phyloP scores from a whole-genome alignment of 2,888 invertebrate genomes.

The Heliconius erato region DNA sequence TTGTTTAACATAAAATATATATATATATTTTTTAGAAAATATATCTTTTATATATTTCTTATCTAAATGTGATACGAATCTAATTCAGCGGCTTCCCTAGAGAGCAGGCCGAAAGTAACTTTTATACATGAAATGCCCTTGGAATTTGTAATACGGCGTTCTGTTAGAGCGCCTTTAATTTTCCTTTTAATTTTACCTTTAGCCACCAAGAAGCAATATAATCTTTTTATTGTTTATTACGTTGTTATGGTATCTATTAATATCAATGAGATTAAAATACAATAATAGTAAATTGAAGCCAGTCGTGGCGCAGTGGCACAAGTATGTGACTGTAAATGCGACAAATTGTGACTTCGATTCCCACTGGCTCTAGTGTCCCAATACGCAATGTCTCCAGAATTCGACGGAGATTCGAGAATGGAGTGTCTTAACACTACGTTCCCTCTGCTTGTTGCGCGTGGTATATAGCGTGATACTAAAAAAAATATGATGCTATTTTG shows the following conservation, averaged over 20 bases:
- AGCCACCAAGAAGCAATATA: background rate
- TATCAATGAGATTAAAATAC: background rate
- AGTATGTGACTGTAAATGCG: too few relatives aligned
- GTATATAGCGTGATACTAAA: too few relatives aligned
- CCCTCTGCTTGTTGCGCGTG: too few relatives aligned
- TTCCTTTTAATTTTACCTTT: constrained; percentile 13
- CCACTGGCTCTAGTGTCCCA: too few relatives aligned
- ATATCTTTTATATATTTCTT: constrained; percentile 27
- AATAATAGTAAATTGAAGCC: background rate
- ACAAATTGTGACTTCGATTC: too few relatives aligned
- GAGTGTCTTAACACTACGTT: too few relatives aligned
- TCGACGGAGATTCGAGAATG: too few relatives aligned
- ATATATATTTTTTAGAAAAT: constrained; percentile 4
- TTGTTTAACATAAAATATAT: background rate
- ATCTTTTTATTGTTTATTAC: background rate
- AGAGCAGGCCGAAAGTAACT: constrained; percentile 26
- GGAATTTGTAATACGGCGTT: constrained; percentile 25
- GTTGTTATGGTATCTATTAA: background rate
- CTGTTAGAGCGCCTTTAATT: constrained; percentile 24
- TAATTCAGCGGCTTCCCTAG: constrained; percentile 25
- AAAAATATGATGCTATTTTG: too few relatives aligned
- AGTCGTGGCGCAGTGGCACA: too few relatives aligned
- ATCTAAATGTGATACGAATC: constrained; percentile 29
- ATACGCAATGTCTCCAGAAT: too few relatives aligned
- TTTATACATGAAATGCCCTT: constrained; percentile 31